A percentile compares a stretch with the other conserved stretches of the same genome.
phyloP scores from a whole-genome alignment of 2,888 invertebrate genomes.

The Melitaea athalia region DNA sequence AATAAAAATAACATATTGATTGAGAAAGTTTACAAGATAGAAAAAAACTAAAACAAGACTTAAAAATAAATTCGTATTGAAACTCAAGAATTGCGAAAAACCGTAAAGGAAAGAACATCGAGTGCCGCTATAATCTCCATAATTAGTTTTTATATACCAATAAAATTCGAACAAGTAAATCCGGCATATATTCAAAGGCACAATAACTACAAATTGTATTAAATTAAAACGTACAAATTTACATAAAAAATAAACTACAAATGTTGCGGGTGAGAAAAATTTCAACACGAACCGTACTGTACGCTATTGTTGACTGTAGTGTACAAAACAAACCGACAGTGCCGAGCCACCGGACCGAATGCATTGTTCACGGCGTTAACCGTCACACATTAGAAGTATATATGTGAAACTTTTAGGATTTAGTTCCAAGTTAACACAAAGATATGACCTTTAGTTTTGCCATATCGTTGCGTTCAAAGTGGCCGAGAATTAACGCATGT shows the following conservation, averaged over 20 bases:
- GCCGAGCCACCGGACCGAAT: constrained; percentile 31
- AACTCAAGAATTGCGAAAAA: too few species aligned
- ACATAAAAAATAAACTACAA: neutral
- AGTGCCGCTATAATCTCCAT: too few species aligned
- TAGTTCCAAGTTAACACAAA: neutral
- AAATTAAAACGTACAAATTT: neutral
- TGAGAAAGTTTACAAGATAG: too few species aligned
- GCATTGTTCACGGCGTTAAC: constrained; percentile 35
- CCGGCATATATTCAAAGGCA: neutral
- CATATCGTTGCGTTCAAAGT: neutral
- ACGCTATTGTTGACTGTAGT: constrained; percentile 22
- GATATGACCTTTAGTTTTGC: neutral
- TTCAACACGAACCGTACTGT: constrained; percentile 14
- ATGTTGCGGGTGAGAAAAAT: neutral
- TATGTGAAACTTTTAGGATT: constrained; percentile 21
- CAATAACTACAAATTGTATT: neutral
- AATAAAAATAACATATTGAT: too few species aligned
- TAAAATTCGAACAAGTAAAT: neutral
- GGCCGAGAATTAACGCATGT: neutral
- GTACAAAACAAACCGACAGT: constrained; percentile 20
- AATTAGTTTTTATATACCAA: too few species aligned
- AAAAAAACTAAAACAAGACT: too few species aligned
- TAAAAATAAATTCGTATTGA: too few species aligned
- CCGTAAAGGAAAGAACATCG: too few species aligned
- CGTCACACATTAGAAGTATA: constrained; percentile 26